These are phyloP conservation scores for Daphoenositta chrysoptera DNA, from an alignment of 2,113 vertebrate genomes.

Conservation along the genomic window DNA sequence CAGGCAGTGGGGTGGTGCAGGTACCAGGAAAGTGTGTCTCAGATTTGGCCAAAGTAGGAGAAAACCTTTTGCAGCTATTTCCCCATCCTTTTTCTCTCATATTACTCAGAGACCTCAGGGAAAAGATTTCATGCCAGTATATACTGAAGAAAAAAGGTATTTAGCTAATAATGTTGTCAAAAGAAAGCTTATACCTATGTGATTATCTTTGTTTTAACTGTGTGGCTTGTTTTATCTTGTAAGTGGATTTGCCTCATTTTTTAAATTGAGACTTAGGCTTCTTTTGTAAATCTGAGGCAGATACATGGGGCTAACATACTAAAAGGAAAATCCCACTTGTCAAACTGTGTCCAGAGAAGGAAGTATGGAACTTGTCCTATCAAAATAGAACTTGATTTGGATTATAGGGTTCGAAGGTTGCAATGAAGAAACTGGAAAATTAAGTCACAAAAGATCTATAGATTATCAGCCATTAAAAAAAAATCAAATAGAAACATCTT, in stretches of 20 bases:
- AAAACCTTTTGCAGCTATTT: not conserved
- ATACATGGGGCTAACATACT: not conserved
- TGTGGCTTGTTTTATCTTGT: not conserved
- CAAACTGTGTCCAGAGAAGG: not conserved
- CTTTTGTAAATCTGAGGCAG: not conserved
- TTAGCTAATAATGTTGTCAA: not conserved
- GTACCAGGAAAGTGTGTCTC: not conserved
- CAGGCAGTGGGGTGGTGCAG: not conserved
- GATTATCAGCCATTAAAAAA: not conserved
- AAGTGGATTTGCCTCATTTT: not conserved
- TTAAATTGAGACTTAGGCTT: not conserved
- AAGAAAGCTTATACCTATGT: not conserved
- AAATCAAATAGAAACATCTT: not conserved
- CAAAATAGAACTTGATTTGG: not conserved
- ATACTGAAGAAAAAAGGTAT: not conserved
- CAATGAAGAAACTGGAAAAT: not conserved
- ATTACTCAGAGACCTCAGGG: not conserved
- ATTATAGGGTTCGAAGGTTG: not conserved
- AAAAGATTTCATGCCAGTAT: not conserved
- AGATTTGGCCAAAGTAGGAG: not conserved
- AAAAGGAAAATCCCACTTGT: not conserved
- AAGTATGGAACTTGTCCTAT: not conserved
- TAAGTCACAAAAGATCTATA: not conserved
- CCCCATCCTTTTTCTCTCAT: not conserved
- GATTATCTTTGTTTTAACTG: not conserved